These are phyloP conservation scores for Hydrotaea cyrtoneurina DNA, from an alignment of 2,888 invertebrate species.

Conservation along the genomic window DNA sequence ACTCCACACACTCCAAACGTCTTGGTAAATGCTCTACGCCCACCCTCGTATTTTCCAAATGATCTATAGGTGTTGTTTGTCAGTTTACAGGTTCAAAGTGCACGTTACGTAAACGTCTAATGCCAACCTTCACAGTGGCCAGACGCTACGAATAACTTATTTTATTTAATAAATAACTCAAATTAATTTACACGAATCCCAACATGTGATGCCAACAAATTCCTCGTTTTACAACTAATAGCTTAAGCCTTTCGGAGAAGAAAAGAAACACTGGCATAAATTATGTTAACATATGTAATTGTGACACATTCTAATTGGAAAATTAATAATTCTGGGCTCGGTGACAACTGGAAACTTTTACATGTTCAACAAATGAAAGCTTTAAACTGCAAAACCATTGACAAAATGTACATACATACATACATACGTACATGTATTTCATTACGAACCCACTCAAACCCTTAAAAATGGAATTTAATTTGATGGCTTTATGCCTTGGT, in stretches of 20 bases:
- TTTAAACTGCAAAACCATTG: slow-evolving; percentile 17
- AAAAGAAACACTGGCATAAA: slow-evolving; percentile 44
- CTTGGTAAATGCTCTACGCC: no score
- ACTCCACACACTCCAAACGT: no score
- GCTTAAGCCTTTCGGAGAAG: neutral
- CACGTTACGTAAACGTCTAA: no score
- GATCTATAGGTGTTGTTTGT: no score
- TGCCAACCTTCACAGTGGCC: no score
- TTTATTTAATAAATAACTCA: slow-evolving; percentile 54
- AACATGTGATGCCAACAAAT: slow-evolving; percentile 31
- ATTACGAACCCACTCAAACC: slow-evolving; percentile 50
- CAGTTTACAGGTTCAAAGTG: no score
- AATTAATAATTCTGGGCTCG: slow-evolving; percentile 59
- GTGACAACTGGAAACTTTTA: slow-evolving; percentile 29
- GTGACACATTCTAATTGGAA: slow-evolving; percentile 57
- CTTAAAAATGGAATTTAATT: slow-evolving; percentile 47
- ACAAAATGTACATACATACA: neutral
- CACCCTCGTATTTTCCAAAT: no score
- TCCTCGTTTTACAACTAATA: neutral
- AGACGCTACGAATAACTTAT: neutral
- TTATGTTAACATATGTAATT: slow-evolving; percentile 64
- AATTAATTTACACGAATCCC: slow-evolving; percentile 33
- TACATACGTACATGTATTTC: slow-evolving; percentile 20
- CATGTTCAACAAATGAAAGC: neutral
- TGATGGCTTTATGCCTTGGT: slow-evolving; percentile 61